Percentiles rank a stretch among this genome's conserved stretches.
Evolutionary conservation across 2,113 vertebrate genomes (phyloP).

Genomic region (Amphiprion ocellaris): DNA sequence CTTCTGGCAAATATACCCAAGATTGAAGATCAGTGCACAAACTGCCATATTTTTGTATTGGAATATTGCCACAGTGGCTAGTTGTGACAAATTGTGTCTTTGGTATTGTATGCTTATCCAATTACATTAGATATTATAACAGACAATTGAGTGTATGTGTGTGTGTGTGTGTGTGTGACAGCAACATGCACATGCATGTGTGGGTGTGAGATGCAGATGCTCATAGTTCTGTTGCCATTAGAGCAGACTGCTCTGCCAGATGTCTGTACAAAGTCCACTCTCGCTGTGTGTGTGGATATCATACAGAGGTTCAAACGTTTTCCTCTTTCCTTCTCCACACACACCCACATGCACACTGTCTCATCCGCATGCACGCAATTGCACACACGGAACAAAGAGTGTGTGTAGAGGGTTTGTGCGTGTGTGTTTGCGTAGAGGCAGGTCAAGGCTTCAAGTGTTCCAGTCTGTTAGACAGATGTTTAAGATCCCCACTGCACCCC

Average conservation of each 20-base stretch:
- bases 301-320: slow-evolving; percentile 13
- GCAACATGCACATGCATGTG: slow-evolving; percentile 19
- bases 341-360: background rate
- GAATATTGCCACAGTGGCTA: background rate
- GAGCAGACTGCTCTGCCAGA: slow-evolving; percentile 56
- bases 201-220: slow-evolving; percentile 56
- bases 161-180: slow-evolving; percentile 1
- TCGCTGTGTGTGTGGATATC: slow-evolving; percentile 33
- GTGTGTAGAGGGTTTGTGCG: background rate
- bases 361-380: slow-evolving; percentile 15
- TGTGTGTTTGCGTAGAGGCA: slow-evolving; percentile 32
- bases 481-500: slow-evolving; percentile 40
- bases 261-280: slow-evolving; percentile 51
- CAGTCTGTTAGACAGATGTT: slow-evolving; percentile 75
- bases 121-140: slow-evolving; percentile 5
- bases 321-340: background rate
- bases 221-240: slow-evolving; percentile 55
- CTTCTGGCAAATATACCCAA: background rate
- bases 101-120: slow-evolving; percentile 18
- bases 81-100: slow-evolving; percentile 36
- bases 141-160: background rate
- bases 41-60: background rate
- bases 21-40: background rate
- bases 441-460: slow-evolving; percentile 68
- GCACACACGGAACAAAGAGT: slow-evolving; percentile 10